Conservation (phyloP, 2,888 invertebrate genomes). For the Eulithis testata region DNA sequence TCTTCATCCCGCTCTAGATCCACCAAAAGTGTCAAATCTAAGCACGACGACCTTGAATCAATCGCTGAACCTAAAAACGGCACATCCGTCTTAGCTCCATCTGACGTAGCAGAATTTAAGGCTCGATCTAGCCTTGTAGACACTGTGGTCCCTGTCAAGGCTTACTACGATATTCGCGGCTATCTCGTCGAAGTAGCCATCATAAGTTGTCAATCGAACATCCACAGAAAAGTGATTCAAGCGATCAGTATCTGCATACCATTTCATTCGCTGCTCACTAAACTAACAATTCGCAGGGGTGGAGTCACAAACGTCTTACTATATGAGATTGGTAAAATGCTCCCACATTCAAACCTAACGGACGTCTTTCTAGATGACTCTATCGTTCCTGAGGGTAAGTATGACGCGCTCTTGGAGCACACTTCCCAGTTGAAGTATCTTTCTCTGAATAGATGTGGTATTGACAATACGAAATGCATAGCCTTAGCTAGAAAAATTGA, state of each 20-base stretch:
- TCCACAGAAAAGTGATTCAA: constrained; percentile 52
- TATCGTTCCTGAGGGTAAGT: constrained; percentile 52
- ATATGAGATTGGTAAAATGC: constrained; percentile 53
- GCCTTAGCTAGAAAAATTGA: constrained; percentile 50
- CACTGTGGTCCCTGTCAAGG: constrained; percentile 41
- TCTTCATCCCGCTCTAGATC: constrained; percentile 6
- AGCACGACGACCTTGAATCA: constrained; percentile 9
- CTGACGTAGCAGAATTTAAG: not conserved
- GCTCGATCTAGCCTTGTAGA: not conserved
- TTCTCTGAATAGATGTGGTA: constrained; percentile 58
- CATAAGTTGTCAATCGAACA: constrained; percentile 31
- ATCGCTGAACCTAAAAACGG: constrained; percentile 3
- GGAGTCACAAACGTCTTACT: constrained; percentile 45
- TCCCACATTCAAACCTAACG: constrained; percentile 59
- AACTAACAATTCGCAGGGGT: constrained; percentile 49
- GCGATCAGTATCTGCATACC: constrained; percentile 55
- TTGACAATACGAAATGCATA: constrained; percentile 52
- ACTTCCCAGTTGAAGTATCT: constrained; percentile 52
- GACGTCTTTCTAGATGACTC: constrained; percentile 62
- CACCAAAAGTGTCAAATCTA: constrained; percentile 15
- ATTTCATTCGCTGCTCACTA: constrained; percentile 54
- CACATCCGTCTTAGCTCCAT: not conserved
- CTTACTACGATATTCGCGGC: constrained; percentile 50
- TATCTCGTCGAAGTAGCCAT: constrained; percentile 56
- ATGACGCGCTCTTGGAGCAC: constrained; percentile 54